Conservation (phyloP, 2,888 invertebrate genomes). For the Isoperla grammatica region DNA sequence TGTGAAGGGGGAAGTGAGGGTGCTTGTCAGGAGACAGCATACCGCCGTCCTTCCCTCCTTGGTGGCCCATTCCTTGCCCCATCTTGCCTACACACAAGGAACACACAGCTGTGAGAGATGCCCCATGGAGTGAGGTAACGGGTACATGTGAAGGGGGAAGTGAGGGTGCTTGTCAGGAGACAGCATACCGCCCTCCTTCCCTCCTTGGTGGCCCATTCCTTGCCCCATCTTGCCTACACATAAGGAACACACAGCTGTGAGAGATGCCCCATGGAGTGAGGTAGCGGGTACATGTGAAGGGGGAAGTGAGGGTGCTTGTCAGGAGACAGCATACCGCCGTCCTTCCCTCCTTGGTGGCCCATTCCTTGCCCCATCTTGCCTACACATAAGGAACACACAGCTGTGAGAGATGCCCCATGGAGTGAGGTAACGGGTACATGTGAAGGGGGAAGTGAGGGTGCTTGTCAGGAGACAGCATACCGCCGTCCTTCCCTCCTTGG, state of each 20-base stretch:
- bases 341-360: conserved; percentile 34
- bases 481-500: conserved; percentile 37
- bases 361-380: conserved; percentile 25
- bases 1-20: conserved; percentile 40
- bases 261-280: too few species aligned
- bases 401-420: too few species aligned
- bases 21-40: conserved; percentile 37
- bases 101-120: too few species aligned
- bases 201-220: conserved; percentile 19
- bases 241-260: too few species aligned
- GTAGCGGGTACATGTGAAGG: conserved; percentile 45
- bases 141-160: conserved; percentile 44
- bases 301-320: conserved; percentile 39
- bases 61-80: conserved; percentile 21
- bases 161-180: conserved; percentile 38
- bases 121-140: too few species aligned
- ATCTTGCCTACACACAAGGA: conserved; percentile 26
- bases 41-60: conserved; percentile 38
- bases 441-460: conserved; percentile 40
- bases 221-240: conserved; percentile 25
- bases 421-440: too few species aligned
- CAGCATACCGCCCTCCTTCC: conserved; percentile 38
- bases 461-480: conserved; percentile 38
- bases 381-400: too few species aligned
- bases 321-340: conserved; percentile 37